A percentile compares a stretch with the other conserved stretches of the same genome.
These are phyloP conservation scores for Drosophila arizonae DNA, from an alignment of 1,140 invertebrate genomes.

Conservation along the genomic window DNA sequence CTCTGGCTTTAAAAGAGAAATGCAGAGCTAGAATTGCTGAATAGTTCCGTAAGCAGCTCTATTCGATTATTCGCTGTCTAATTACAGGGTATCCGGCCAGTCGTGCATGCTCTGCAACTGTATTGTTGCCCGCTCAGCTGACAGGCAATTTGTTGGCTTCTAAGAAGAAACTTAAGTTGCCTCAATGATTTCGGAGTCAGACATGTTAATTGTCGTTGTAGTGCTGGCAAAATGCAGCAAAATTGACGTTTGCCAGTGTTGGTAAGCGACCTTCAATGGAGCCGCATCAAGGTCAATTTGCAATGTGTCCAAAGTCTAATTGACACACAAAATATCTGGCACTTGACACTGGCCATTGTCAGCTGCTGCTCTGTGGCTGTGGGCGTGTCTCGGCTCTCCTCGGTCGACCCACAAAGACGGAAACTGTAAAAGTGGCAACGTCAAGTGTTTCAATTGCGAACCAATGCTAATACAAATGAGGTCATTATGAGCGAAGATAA, in stretches of 20 bases:
- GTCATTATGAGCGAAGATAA: conserved; percentile 60
- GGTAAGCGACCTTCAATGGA: conserved; percentile 24
- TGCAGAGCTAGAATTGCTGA: too few species aligned
- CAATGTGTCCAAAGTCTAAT: conserved; percentile 52
- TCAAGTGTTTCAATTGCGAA: conserved; percentile 52
- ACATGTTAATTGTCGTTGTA: conserved; percentile 6
- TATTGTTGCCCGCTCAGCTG: not conserved
- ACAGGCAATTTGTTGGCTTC: conserved; percentile 28
- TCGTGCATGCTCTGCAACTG: not conserved
- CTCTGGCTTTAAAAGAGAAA: too few species aligned
- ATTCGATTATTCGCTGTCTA: too few species aligned
- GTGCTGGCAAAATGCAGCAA: not conserved
- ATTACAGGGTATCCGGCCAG: not conserved
- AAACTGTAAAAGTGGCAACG: conserved; percentile 38
- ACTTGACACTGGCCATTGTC: conserved; percentile 36
- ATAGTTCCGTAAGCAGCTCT: too few species aligned
- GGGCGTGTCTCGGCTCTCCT: conserved; percentile 18
- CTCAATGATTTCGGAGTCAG: conserved; percentile 15
- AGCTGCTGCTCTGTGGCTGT: not conserved
- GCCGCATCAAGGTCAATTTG: conserved; percentile 36
- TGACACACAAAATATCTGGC: conserved; percentile 58
- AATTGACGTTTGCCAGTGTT: not conserved
- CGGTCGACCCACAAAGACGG: conserved; percentile 64
- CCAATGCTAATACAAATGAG: conserved; percentile 78
- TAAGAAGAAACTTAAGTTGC: not conserved